Evolutionary conservation across 1,140 invertebrate genomes (phyloP), one percentile per base, ranked within the genome.

Genomic region (Musca vetustissima): DNA sequence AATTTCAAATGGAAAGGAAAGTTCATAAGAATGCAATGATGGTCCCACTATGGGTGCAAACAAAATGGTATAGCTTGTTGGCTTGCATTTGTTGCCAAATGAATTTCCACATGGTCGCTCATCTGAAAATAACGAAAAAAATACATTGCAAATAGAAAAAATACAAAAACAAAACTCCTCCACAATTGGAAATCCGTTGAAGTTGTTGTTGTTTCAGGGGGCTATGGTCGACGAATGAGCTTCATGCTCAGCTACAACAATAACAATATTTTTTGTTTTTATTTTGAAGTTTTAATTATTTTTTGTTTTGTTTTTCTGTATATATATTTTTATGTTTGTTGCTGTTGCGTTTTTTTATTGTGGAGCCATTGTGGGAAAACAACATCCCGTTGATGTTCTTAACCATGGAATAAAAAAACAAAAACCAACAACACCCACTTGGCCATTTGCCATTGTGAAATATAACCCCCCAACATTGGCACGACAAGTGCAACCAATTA

Each of bases 91-190:
- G 19, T 36, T 61, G 36, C 13, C 36, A 43, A 43, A 17, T 61
- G 57, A 77, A 76, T 80, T 80, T 80, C 78, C 80, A 80, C 78
- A 76, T 80, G 78, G 78, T 65, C 76, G 78, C 78, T 80, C 78
- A 80, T 76, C 78, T 80, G 78, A 78, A 80, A 80, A 80, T 78
- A 43, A 43, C 11, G 13, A 43, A 43, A 43, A 43, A 11, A 28
- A 28, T 4, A 28, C n/a, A n/a, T 32, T 32, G 2, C 36, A 43
- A 43, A 43, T 11, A 13, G 36, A 43, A 43, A 43, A 32, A 32
- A 32, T n/a, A n/a, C 9, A 32, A 32, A 4, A 32, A 9, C 28
- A n/a, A n/a, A 28, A 43, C 36, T 43, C 36, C 36, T 43, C 36
- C 11, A 13, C 36, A 43, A 43, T 43, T 43, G 1, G 36, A 11